Evolutionary conservation across 2,797 vertebrate species (phyloP), one percentile per base, ranked within the genome.

Genomic region (Periparus ater): DNA sequence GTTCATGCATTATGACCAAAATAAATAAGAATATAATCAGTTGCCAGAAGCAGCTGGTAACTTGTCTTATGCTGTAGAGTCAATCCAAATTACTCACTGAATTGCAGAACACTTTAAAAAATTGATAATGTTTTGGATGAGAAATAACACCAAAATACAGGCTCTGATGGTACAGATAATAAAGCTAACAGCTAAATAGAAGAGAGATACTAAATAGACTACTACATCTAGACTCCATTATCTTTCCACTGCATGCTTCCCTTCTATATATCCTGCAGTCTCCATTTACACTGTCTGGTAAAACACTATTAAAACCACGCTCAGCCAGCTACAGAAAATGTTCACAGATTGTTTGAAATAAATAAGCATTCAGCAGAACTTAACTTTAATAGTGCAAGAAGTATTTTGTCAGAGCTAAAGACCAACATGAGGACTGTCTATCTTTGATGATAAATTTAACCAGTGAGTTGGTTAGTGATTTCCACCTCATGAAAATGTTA

Each of bases 261-360:
- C 17, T 92, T 57, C 68, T 17, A 30, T 48, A 68, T 74, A 80
- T 90, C 71, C 54, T 50, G 16, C 53, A 88, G 32, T n/a, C 32
- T 65, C 40, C 57, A 58, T 80, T 88, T 89, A 87, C 54, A 48
- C 27, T 74, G 11, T 77, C 75, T 92, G 38, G 17, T 54, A 82
- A 90, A 86, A 73, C 21, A 26, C 48, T 57, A 66, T 84, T 91
- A 92, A 95, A 88, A 66, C 12, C 45, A 63, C 5, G 0, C 36
- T 87, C 45, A 65, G 38, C 18, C 50, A 89, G 63, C 67, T 63
- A 47, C 63, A 82, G 61, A 91, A 94, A 89, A 93, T 54, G 20
- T 5, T 77, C 63, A 84, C 36, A 67, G 53, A 85, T 74, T 94
- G 51, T 88, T 92, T 93, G 74, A 93, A 94, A 89, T 80, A 96